Conservation (phyloP, 2,113 vertebrate genomes). For the Hippocampus comes region DNA sequence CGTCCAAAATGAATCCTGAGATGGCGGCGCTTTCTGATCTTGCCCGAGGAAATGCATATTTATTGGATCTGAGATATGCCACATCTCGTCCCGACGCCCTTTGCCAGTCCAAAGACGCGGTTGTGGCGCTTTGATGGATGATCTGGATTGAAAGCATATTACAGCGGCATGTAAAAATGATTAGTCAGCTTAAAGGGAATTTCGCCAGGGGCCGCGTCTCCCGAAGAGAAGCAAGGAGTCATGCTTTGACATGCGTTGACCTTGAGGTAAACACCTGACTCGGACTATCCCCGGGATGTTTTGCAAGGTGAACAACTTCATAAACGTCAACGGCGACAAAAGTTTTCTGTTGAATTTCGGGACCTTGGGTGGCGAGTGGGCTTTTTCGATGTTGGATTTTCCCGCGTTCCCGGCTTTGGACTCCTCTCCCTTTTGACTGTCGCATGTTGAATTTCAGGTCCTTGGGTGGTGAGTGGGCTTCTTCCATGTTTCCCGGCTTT, state of each 20-base stretch:
- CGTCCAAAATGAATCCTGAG: slow-evolving; percentile 58
- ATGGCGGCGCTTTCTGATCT: slow-evolving; percentile 47
- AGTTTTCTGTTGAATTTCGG: slow-evolving; percentile 24
- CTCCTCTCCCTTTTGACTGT: no score
- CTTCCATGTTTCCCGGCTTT: slow-evolving; percentile 32
- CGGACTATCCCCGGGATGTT: slow-evolving; percentile 40
- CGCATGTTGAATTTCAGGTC: slow-evolving; percentile 19
- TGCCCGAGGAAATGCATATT: slow-evolving; percentile 66
- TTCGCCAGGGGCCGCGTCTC: slow-evolving; percentile 45
- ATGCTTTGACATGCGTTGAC: slow-evolving; percentile 8
- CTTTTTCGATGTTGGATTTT: slow-evolving; percentile 32
- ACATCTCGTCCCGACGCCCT: slow-evolving; percentile 60
- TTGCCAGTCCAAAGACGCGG: slow-evolving; percentile 64
- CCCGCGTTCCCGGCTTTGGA: slow-evolving; percentile 27
- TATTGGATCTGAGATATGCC: slow-evolving; percentile 67
- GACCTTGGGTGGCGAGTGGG: neutral
- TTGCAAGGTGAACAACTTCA: slow-evolving; percentile 21
- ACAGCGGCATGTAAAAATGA: slow-evolving; percentile 58
- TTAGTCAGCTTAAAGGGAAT: slow-evolving; percentile 57
- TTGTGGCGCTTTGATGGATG: slow-evolving; percentile 67
- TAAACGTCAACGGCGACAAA: slow-evolving; percentile 3
- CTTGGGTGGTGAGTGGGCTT: slow-evolving; percentile 3
- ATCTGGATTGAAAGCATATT: slow-evolving; percentile 66
- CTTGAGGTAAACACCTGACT: slow-evolving; percentile 41
- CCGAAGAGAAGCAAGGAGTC: slow-evolving; percentile 11